Base-by-base conservation (phyloP, 2,797 vertebrate genomes). In the Rachycentron canadum region DNA sequence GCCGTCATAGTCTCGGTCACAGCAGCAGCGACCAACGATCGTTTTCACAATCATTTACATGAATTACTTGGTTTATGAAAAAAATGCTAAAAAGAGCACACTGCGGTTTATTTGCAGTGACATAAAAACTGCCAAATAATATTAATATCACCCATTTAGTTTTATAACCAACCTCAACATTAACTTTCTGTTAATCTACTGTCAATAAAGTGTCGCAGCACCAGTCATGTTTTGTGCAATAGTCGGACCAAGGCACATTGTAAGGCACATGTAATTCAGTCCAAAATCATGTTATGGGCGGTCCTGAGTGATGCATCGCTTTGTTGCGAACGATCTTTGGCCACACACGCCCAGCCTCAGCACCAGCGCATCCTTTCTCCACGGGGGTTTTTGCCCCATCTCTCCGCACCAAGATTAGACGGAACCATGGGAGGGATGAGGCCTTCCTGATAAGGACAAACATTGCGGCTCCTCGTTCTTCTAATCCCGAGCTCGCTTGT, bases 301-400 rank as follows among this genome's bases (percentile, higher is more conserved):
- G 32, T 21, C 5, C 49, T 0, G 62, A 77, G 86, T 86, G 82
- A 2, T 64, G 6, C 25, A 11, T 53, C 36, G 1, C 3, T 0
- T 0, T 0, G 0, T 0, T 0, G 17, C 1, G 62, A 0, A 66
- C 50, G 72, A 86, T 91, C 92, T 91, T 36, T 0, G 82, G 10
- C 40, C 78, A 57, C 87, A 82, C 89, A 88, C 92, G 70, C 92
- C 92, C 90, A 92, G 87, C 85, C 72, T 93, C 92, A 92, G 91
- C 88, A 93, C 85, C 91, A 91, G 83, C 75, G 55, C 86, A 73
- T 90, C 90, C 43, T 80, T 58, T 72, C 66, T 75, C 72, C 77
- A 3, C 32, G 65, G 74, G 86, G 67, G n/a, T 40, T 36, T 45
- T 25, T 14, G 11, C 49, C 16, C 60, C 63, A 14, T 68, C 59